phyloP scores from a whole-genome alignment of 2,888 invertebrate species.

The Agonopterix subpropinquella region DNA sequence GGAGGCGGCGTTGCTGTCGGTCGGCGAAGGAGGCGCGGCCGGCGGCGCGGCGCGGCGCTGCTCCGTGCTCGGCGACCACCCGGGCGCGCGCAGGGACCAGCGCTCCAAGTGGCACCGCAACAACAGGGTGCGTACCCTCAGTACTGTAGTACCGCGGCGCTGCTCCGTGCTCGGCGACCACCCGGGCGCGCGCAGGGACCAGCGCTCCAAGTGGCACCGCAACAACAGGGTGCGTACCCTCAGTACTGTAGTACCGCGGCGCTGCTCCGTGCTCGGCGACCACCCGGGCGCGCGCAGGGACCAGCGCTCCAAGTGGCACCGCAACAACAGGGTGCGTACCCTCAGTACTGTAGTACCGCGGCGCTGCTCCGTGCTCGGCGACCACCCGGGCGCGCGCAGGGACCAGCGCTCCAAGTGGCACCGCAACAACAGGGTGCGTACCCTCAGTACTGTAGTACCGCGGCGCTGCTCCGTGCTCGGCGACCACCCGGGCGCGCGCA shows the following conservation, averaged over 20 bases:
- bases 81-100: conserved; percentile 64
- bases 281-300: conserved; percentile 76
- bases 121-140: conserved; percentile 80
- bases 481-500: conserved; percentile 78
- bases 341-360: conserved; percentile 24
- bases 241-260: conserved; percentile 34
- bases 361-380: conserved; percentile 75
- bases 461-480: conserved; percentile 75
- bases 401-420: conserved; percentile 84
- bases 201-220: conserved; percentile 88
- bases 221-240: conserved; percentile 83
- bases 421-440: conserved; percentile 87
- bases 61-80: conserved; percentile 79
- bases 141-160: conserved; percentile 39
- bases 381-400: conserved; percentile 77
- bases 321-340: conserved; percentile 85
- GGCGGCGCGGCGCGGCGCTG: conserved; percentile 74
- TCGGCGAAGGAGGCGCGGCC: conserved; percentile 66
- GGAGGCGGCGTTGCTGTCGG: conserved; percentile 74
- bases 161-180: conserved; percentile 79
- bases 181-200: conserved; percentile 70
- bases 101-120: conserved; percentile 90
- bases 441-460: conserved; percentile 35
- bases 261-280: conserved; percentile 77
- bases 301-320: conserved; percentile 86